Evolutionary conservation across 2,888 invertebrate species (phyloP).

Genomic region (Clostera curtula): DNA sequence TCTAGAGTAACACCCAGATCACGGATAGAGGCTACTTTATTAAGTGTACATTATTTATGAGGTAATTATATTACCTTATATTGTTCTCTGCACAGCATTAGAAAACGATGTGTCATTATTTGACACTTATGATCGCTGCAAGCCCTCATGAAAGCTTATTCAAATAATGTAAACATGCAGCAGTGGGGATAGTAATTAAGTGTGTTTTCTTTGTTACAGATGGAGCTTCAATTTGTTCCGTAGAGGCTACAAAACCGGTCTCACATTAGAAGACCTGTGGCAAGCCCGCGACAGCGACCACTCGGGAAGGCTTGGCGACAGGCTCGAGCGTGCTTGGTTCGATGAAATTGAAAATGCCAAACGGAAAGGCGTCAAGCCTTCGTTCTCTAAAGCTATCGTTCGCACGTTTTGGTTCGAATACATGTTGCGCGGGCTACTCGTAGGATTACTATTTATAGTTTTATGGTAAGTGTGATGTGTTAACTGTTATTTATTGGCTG

Average conservation of each 20-base stretch:
- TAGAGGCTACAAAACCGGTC: constrained; percentile 77
- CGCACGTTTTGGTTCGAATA: constrained; percentile 77
- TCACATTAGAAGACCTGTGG: constrained; percentile 80
- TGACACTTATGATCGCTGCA: too few species aligned
- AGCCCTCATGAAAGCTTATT: constrained; percentile 3
- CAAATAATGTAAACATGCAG: background rate
- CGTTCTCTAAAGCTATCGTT: constrained; percentile 73
- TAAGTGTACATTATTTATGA: too few species aligned
- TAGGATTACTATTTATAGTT: constrained; percentile 73
- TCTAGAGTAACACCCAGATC: too few species aligned
- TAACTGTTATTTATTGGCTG: too few species aligned
- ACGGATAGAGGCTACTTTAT: too few species aligned
- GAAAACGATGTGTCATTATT: too few species aligned
- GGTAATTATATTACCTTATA: too few species aligned
- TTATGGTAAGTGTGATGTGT: constrained; percentile 77
- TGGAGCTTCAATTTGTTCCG: constrained; percentile 80
- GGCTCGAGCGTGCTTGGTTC: constrained; percentile 79
- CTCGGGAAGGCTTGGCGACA: constrained; percentile 79
- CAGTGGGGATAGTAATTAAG: constrained; percentile 1
- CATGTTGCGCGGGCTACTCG: constrained; percentile 73
- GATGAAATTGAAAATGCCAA: constrained; percentile 68
- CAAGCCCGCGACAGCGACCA: constrained; percentile 76
- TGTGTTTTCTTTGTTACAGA: constrained; percentile 50
- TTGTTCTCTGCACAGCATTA: too few species aligned
- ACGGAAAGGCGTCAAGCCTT: constrained; percentile 69